phyloP scores from a whole-genome alignment of 2,797 vertebrate genomes.

The Falco rusticolus region DNA sequence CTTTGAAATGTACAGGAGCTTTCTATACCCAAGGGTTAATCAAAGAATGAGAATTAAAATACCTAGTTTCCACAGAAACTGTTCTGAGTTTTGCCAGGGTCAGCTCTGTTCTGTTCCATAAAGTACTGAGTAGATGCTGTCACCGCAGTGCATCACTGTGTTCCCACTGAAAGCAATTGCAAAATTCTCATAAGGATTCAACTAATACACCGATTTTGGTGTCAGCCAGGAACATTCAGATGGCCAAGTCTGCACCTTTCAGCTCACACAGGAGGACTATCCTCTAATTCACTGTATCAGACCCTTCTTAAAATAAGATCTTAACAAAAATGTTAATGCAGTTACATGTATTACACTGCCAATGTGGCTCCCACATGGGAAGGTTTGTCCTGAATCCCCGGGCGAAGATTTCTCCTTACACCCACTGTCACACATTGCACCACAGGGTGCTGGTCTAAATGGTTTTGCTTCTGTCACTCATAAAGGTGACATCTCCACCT shows the following conservation, averaged over 20 bases:
- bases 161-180: background rate
- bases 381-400: background rate
- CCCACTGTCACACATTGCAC: background rate
- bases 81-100: background rate
- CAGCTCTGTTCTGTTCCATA: background rate
- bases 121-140: background rate
- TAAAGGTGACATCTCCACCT: background rate
- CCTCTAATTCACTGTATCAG: background rate
- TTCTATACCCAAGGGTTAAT: background rate
- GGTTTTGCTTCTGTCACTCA: background rate
- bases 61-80: background rate
- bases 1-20: background rate
- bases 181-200: background rate
- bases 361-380: background rate
- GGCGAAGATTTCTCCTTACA: background rate
- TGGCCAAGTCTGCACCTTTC: background rate
- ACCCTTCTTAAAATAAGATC: background rate
- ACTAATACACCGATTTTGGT: accelerated
- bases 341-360: background rate
- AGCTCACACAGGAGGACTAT: background rate
- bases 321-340: background rate
- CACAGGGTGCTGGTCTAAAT: background rate
- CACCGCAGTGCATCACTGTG: background rate
- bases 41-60: background rate
- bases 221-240: background rate